A percentile compares a stretch with the other conserved stretches of the same genome.
These are phyloP conservation scores for Sabatieria punctata DNA, from an alignment of 2,888 invertebrate genomes.

Conservation along the genomic window DNA sequence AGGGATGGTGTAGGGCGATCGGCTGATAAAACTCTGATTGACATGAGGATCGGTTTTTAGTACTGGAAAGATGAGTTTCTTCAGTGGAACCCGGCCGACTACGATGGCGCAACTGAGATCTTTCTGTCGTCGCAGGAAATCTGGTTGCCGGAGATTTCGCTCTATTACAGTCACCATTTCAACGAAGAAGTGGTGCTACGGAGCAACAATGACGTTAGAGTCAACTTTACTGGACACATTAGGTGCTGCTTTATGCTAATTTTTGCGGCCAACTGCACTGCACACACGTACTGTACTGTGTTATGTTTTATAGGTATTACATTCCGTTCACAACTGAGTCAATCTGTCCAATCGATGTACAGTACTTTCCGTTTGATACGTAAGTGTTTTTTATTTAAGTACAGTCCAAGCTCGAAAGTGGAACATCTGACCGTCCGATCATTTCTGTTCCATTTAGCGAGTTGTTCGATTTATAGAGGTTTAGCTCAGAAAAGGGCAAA, in stretches of 20 bases:
- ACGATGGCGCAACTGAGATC: conserved; percentile 26
- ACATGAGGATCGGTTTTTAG: conserved; percentile 15
- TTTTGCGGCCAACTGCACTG: too few species aligned
- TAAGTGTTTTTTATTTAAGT: too few species aligned
- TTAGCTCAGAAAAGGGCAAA: too few species aligned
- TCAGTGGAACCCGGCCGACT: conserved; percentile 26
- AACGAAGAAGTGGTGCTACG: conserved; percentile 25
- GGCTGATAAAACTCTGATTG: neutral
- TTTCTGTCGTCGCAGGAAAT: conserved; percentile 24
- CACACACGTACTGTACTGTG: neutral
- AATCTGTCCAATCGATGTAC: conserved; percentile 26
- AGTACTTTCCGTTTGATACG: conserved; percentile 30
- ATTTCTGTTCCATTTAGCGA: too few species aligned
- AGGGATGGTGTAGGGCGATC: neutral
- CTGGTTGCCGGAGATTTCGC: conserved; percentile 28
- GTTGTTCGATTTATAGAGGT: too few species aligned
- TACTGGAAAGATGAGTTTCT: conserved; percentile 29
- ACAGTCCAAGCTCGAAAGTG: too few species aligned
- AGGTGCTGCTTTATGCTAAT: neutral
- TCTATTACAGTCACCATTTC: conserved; percentile 25
- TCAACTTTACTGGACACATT: conserved; percentile 28
- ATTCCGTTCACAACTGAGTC: conserved; percentile 25
- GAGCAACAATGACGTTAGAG: conserved; percentile 27
- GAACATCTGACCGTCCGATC: too few species aligned
- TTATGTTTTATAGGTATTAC: conserved; percentile 17